These are phyloP conservation scores for Paraescarpia echinospica DNA, from an alignment of 1,140 invertebrate genomes.

Conservation along the genomic window DNA sequence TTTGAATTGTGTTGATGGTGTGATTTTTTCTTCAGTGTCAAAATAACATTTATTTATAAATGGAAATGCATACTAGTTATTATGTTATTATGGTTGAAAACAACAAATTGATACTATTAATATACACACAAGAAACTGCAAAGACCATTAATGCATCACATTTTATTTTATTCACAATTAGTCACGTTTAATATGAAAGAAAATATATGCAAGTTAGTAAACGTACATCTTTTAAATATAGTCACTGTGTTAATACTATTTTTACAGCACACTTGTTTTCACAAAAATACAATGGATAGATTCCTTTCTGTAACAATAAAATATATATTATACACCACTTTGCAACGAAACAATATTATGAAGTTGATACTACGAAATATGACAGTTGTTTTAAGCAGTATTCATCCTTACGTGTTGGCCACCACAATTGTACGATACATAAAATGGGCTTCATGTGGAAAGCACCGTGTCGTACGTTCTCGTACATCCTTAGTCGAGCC, in stretches of 20 bases:
- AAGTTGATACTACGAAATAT: not conserved
- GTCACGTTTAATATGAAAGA: not conserved
- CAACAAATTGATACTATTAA: not conserved
- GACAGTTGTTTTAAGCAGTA: not conserved
- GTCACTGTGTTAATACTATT: not conserved
- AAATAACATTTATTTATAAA: not conserved
- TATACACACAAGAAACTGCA: not conserved
- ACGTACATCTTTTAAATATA: not conserved
- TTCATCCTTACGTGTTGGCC: not conserved
- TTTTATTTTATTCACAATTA: conserved; percentile 3
- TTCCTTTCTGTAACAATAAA: not conserved
- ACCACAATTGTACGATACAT: too few relatives aligned
- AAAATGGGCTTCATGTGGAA: too few relatives aligned
- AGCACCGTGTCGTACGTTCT: too few relatives aligned
- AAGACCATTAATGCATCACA: not conserved
- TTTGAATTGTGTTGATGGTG: not conserved
- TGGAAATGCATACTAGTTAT: not conserved
- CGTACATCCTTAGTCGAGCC: too few relatives aligned
- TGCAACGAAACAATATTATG: not conserved
- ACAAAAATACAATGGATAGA: not conserved
- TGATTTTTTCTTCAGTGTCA: not conserved
- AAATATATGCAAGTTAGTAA: not conserved
- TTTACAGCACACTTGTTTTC: not conserved
- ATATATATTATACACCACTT: not conserved
- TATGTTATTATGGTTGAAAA: not conserved